Evolutionary conservation across 2,113 vertebrate species (phyloP).

Genomic region (Manacus vitellinus): DNA sequence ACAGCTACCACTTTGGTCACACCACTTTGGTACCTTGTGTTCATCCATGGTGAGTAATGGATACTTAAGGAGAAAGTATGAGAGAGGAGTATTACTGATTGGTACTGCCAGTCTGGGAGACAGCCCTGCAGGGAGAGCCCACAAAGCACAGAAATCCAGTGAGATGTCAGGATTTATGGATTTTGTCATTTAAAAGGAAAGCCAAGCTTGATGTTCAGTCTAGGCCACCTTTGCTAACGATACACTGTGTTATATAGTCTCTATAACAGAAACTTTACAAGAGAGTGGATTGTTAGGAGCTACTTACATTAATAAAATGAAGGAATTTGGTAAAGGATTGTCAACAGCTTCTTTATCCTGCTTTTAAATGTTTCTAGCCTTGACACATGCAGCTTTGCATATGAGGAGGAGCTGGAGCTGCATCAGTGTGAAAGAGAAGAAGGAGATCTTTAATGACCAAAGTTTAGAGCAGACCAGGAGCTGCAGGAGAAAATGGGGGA

Average conservation of each 20-base stretch:
- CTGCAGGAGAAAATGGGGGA: neutral
- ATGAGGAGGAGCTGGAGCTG: neutral
- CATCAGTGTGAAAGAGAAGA: neutral
- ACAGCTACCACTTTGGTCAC: neutral
- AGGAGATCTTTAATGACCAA: neutral
- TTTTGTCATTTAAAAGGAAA: neutral
- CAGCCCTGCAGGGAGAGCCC: neutral
- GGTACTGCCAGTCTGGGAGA: neutral
- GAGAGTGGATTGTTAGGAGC: neutral
- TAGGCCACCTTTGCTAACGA: neutral
- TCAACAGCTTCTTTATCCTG: neutral
- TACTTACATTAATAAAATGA: neutral
- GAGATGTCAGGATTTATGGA: neutral
- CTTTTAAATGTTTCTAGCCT: neutral
- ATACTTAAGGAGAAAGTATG: neutral
- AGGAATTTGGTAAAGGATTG: neutral
- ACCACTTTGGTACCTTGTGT: neutral
- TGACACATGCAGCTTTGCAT: neutral
- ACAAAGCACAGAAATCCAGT: neutral
- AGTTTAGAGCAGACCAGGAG: neutral
- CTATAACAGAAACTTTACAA: neutral
- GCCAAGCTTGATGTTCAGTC: neutral
- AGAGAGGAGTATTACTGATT: neutral
- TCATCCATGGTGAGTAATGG: neutral
- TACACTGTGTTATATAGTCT: neutral